A percentile compares a stretch with the other conserved stretches of the same genome.
Conservation (phyloP, 2,797 vertebrate species). For the Vireo griseus region DNA sequence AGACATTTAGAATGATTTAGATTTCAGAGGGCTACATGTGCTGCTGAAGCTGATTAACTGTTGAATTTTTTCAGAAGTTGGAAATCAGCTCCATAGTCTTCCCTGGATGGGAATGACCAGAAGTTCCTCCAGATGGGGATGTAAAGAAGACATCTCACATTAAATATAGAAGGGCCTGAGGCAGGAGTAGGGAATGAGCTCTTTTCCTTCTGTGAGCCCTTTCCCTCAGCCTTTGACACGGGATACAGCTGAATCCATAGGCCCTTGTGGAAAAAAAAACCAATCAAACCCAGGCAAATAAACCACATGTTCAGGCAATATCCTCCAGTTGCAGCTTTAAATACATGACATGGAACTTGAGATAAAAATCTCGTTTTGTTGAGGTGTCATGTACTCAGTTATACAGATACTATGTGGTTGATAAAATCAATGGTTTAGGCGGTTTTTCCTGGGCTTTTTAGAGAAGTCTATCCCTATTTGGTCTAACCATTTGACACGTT, state of each 20-base stretch:
- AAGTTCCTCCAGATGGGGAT: accelerated
- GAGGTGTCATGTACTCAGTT: not conserved
- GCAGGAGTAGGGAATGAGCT: not conserved
- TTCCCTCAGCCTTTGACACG: not conserved
- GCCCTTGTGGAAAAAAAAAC: not conserved
- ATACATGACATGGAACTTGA: not conserved
- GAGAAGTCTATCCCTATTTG: not conserved
- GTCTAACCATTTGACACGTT: conserved; percentile 31
- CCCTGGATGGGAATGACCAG: not conserved
- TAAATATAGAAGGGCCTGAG: not conserved
- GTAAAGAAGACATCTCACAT: accelerated
- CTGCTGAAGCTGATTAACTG: not conserved
- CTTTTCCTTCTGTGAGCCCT: not conserved
- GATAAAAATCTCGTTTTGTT: not conserved
- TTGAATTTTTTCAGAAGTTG: not conserved
- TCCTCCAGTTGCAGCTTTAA: not conserved
- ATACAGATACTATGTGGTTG: not conserved
- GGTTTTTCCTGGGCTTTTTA: not conserved
- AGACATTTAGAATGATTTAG: not conserved
- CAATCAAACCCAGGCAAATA: not conserved
- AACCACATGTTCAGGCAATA: not conserved
- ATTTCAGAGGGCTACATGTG: not conserved
- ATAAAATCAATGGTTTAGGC: not conserved
- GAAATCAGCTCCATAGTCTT: not conserved
- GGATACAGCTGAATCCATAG: not conserved